Evolutionary conservation across 2,888 invertebrate species (phyloP), one percentile per base, ranked within the genome.

Genomic region (Eupithecia vulgata): DNA sequence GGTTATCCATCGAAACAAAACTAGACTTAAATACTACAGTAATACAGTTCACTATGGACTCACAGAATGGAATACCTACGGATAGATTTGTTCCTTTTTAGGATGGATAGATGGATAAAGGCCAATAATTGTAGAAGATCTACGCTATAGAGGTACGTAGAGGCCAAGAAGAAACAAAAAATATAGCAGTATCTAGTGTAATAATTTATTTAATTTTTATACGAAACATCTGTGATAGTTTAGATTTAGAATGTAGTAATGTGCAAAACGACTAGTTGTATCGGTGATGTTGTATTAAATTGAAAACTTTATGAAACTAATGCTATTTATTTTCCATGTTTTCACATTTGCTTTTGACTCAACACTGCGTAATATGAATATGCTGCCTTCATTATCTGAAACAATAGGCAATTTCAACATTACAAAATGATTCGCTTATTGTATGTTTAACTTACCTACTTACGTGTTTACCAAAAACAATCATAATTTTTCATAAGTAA

Each of bases 181-280:
- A 12, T 25, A 15, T 73, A 76, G 62, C 70, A 74, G 76, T 79
- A 79, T 75, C 61, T 78, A 80, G 62, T 57, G 37, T 66, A 45
- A 30, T 57, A 57, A 83, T 83, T 83, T 82, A 85, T 85, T 88
- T 83, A 83, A 85, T 87, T 87, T 87, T 87, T 86, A 83, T 88
- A 89, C 85, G 84, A 85, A 84, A 85, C 80, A 91, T 87, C 93
- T 93, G 93, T 93, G 93, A 93, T 93, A 93, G 93, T 84, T 85
- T 93, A 92, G 90, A 86, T 84, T 85, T 93, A 92, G 90, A 86
- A 82, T 78, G 83, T 86, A 88, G 85, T 83, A 78, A 83, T 78
- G 80, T 83, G 84, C 80, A 80, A 75, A 83, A 81, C 78, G 81
- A 82, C 72, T 82, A 78, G 75, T 75, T 75, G 69, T 79, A 81